A percentile compares a stretch with the other conserved stretches of the same genome.
Evolutionary conservation across 1,140 invertebrate species (phyloP).

Genomic region (Drosophila bocqueti): DNA sequence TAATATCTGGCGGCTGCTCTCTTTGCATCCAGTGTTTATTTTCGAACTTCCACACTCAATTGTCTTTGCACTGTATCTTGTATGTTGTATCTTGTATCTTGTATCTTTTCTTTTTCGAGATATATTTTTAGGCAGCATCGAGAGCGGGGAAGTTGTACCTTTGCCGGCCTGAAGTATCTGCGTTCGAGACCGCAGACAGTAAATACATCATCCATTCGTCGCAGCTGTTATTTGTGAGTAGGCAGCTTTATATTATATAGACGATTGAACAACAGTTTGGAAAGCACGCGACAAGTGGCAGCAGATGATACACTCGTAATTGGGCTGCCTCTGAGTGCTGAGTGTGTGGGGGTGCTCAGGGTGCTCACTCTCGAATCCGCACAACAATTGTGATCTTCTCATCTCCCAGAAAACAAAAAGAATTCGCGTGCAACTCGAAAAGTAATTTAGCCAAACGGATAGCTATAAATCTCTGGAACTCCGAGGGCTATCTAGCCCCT

Average conservation of each 20-base stretch:
- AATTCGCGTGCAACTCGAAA: constrained; percentile 13
- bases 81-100: constrained; percentile 1
- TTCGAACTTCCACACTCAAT: constrained; percentile 41
- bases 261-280: constrained; percentile 45
- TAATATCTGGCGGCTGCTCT: constrained; percentile 14
- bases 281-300: constrained; percentile 45
- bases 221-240: constrained; percentile 32
- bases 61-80: constrained; percentile 15
- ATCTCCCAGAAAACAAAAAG: neutral
- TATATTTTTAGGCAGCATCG: constrained; percentile 45
- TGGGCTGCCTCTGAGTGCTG: neutral
- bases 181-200: constrained; percentile 12
- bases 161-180: constrained; percentile 32
- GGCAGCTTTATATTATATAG: constrained; percentile 10
- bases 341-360: neutral
- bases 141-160: constrained; percentile 34
- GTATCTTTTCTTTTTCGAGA: neutral
- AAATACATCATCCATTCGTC: constrained; percentile 41
- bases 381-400: constrained; percentile 25
- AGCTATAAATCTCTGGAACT: constrained; percentile 15
- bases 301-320: constrained; percentile 25
- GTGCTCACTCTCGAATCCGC: neutral
- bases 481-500: constrained; percentile 2
- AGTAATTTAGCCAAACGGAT: constrained; percentile 9
- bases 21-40: constrained; percentile 33